Percentiles rank a stretch among this genome's conserved stretches.
These are phyloP conservation scores for Amphiura filiformis DNA, from an alignment of 35 echinoderm and acorn worm species.

Conservation along the genomic window DNA sequence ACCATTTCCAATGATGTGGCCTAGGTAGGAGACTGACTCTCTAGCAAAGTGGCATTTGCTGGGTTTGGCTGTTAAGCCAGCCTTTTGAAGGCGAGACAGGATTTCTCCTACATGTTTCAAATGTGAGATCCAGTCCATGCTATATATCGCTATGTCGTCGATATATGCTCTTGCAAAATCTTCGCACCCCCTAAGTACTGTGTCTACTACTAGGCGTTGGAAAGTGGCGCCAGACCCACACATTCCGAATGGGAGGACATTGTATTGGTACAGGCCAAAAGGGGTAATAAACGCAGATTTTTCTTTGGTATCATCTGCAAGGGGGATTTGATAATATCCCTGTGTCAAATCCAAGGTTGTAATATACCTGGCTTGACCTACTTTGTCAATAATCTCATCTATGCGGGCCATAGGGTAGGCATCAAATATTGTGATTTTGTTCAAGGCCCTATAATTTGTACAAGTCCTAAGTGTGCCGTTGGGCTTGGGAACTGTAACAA, in stretches of 20 bases:
- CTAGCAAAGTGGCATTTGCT: constrained; percentile 29
- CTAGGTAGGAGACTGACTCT: constrained; percentile 26
- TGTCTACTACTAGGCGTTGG: constrained; percentile 35
- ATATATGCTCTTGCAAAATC: no score
- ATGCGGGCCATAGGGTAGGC: constrained; percentile 36
- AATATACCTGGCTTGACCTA: no score
- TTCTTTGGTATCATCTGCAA: no score
- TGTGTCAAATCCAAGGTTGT: no score
- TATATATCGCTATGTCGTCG: constrained; percentile 56
- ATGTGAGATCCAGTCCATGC: background rate
- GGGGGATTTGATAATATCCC: no score
- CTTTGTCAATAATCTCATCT: constrained; percentile 25
- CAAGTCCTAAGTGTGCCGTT: constrained; percentile 25
- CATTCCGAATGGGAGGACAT: no score
- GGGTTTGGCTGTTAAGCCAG: constrained; percentile 29
- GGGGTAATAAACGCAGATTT: no score
- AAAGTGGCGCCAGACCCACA: constrained; percentile 43
- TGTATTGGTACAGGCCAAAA: no score
- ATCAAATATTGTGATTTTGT: constrained; percentile 43
- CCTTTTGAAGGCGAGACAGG: background rate
- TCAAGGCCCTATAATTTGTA: constrained; percentile 33
- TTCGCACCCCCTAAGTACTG: no score
- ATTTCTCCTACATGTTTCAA: constrained; percentile 17
- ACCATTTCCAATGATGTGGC: constrained; percentile 21
- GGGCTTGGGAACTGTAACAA: constrained; percentile 34